Evolutionary conservation across 2,797 vertebrate species (phyloP).

Genomic region (Hapalemur alaotrensis): DNA sequence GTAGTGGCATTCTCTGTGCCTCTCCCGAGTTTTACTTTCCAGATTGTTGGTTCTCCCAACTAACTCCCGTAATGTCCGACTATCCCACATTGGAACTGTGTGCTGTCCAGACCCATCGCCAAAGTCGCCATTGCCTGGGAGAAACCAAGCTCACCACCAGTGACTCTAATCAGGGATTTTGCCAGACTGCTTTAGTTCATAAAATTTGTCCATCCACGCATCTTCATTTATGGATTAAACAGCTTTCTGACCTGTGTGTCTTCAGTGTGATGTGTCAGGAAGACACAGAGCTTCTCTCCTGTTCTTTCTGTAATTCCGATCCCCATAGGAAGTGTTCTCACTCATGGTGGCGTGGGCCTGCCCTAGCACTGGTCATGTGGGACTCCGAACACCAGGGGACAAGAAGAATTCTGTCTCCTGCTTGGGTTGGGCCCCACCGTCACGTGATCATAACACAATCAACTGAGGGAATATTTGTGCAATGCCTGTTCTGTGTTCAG

Average conservation of each 20-base stretch:
- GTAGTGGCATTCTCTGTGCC: neutral
- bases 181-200: neutral
- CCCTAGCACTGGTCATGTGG: neutral
- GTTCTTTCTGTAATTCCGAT: constrained; percentile 55
- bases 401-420: neutral
- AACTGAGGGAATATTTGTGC: neutral
- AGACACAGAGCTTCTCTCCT: neutral
- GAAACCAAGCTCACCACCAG: neutral
- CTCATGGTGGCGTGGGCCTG: neutral
- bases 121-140: neutral
- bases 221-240: constrained; percentile 31
- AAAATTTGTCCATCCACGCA: constrained; percentile 28
- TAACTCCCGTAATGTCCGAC: neutral
- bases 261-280: constrained; percentile 32
- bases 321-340: neutral
- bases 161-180: neutral
- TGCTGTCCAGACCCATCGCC: neutral
- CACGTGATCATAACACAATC: neutral
- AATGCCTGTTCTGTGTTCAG: neutral
- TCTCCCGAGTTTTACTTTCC: neutral
- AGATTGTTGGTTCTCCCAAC: neutral
- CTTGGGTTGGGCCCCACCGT: neutral
- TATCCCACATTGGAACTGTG: neutral
- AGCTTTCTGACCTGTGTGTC: constrained; percentile 37
- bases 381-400: neutral